Evolutionary conservation across 92 coral and sea anemone genomes (phyloP), one percentile per base, ranked within the genome.

Genomic region (Umimayanthus chanpuru): DNA sequence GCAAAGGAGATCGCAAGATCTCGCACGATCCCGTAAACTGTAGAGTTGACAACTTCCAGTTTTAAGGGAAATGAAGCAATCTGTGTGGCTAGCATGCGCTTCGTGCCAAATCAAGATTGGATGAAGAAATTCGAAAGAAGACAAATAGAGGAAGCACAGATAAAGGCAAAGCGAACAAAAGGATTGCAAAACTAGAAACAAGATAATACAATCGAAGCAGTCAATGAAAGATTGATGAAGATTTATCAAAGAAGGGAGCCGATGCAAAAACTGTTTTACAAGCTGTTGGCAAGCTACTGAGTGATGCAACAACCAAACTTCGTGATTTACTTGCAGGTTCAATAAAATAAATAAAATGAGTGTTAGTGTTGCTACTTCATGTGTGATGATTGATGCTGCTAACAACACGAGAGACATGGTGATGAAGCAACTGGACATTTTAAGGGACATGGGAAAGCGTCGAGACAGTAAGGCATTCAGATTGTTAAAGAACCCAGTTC

Each of bases 321-420:
- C 44, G 7, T 41, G 49, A 41, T 41, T 41, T 41, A 1, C 0
- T 41, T 41, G 5, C 44, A 4, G 44, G 44, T 41, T 41, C 44
- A 41, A 41, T 32, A 32, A 0, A 0, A 5, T 41, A 41, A 41
- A 41, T 41, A 41, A 41, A 41, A 4, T 2, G 36, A 41, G 44
- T 6, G 44, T 41, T 41, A 2, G 44, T 41, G 44, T 41, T n/a
- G 64, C 88, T 32, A 32, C 36, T 0, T 32, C 1, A 32, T 32
- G 36, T 77, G 47, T 84, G 88, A 83, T 89, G 79, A 84, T 89
- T 82, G 85, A 89, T 81, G 76, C 88, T 89, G 88, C 88, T 74
- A 84, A 85, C 81, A 88, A 74, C 72, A 91, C 85, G 89, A 30
- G 82, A 86, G 94, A 85, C 88, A 74, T 84, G 66, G 91, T 85